A percentile compares a stretch with the other conserved stretches of the same genome.
phyloP scores from a whole-genome alignment of 1,140 invertebrate genomes.

The Geopemphigus sp. region DNA sequence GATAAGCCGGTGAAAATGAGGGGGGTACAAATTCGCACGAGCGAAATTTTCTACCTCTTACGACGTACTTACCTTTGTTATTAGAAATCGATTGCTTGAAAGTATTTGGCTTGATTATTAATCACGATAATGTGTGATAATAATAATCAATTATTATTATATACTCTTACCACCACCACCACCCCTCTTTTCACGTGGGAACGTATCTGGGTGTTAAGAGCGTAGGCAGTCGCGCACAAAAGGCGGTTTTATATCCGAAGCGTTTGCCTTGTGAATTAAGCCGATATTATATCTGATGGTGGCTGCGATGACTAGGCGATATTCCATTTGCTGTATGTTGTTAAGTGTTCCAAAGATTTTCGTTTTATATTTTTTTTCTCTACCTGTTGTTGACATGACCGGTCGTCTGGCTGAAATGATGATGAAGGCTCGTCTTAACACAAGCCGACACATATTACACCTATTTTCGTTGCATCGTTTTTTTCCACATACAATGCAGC shows the following conservation, averaged over 20 bases:
- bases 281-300: slow-evolving; percentile 50
- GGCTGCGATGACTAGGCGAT: slow-evolving; percentile 43
- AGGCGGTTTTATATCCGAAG: slow-evolving; percentile 41
- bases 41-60: not conserved
- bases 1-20: too few species aligned
- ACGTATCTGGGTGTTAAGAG: slow-evolving; percentile 21
- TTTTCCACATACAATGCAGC: slow-evolving; percentile 18
- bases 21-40: not conserved
- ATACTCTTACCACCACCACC: too few species aligned
- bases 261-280: slow-evolving; percentile 47
- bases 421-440: slow-evolving; percentile 48
- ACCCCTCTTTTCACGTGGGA: not conserved
- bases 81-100: not conserved
- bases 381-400: slow-evolving; percentile 49
- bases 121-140: not conserved
- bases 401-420: slow-evolving; percentile 43
- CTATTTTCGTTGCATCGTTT: slow-evolving; percentile 31
- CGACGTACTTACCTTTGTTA: not conserved
- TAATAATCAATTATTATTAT: slow-evolving; percentile 17
- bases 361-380: slow-evolving; percentile 47
- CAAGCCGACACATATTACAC: slow-evolving; percentile 48
- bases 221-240: slow-evolving; percentile 36
- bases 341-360: slow-evolving; percentile 49
- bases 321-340: slow-evolving; percentile 42
- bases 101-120: not conserved